Conservation (phyloP, 2,797 vertebrate species). For the Tenualosa thibaudeaui region DNA sequence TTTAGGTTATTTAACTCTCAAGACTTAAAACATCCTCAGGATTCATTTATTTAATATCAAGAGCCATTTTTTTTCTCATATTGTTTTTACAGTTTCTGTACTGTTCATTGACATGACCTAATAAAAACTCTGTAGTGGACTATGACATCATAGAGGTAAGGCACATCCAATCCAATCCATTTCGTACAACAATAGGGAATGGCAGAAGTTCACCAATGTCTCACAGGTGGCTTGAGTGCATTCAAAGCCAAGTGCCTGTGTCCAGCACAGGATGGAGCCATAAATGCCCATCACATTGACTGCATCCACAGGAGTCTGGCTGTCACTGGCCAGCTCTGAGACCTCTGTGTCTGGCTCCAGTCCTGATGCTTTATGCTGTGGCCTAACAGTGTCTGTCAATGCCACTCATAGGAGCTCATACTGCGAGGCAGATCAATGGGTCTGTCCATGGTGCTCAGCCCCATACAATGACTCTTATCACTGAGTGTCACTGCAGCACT, state of each 20-base stretch:
- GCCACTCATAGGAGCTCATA: not conserved
- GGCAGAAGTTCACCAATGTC: not conserved
- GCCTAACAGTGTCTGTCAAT: not conserved
- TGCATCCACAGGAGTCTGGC: not conserved
- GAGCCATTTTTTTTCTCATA: no score
- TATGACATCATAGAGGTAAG: not conserved
- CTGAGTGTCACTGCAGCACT: not conserved
- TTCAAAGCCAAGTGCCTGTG: not conserved
- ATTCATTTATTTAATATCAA: no score
- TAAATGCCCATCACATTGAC: not conserved
- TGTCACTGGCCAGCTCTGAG: not conserved
- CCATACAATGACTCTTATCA: not conserved
- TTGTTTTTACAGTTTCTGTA: not conserved
- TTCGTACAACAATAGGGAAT: no score
- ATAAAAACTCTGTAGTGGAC: not conserved
- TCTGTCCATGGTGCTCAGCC: not conserved
- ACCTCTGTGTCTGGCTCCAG: not conserved
- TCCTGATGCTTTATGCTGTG: not conserved
- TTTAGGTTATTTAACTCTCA: no score
- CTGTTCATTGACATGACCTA: not conserved
- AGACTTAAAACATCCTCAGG: no score
- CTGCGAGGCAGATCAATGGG: not conserved
- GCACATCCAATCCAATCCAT: no score
- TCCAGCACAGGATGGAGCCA: not conserved
- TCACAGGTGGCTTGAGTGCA: not conserved